Evolutionary conservation across 2,797 vertebrate genomes (phyloP), one percentile per base, ranked within the genome.

Genomic region (Pyrocephalus nanus): DNA sequence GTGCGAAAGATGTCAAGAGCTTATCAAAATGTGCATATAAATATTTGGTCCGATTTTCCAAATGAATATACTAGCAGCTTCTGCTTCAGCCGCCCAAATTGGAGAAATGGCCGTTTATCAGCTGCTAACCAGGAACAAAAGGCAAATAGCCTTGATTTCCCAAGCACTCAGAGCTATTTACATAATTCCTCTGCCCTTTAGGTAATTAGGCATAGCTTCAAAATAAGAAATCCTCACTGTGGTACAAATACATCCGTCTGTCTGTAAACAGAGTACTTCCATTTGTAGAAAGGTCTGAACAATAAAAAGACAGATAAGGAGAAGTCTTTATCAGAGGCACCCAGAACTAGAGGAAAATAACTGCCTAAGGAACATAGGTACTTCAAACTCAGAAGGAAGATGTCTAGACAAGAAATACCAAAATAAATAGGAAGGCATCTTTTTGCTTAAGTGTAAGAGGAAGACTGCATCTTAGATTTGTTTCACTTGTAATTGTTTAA

Each of bases 21-120:
- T 91, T 74, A 77, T 92, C 30, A 86, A 67, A 91, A 77, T 71
- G 60, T 67, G 65, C 72, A 67, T 77, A 70, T 71, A 89, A 93
- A 95, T 83, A 74, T 19, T 80, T 83, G n/a, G 58, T 83, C 66
- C n/a, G n/a, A 65, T 71, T 92, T 67, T 83, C 61, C 67, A 47
- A 51, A 54, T 13, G 57, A 88, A 34, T 54, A 40, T 13, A 65
- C n/a, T 16, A 86, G 29, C 38, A 83, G 50, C 8, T 26, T 71
- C 64, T 57, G 27, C 38, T 77, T 88, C 82, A 77, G 61, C 17
- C 74, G 61, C 18, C 61, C 32, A 77, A 53, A 57, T 38, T 61
- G 45, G 25, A 83, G 51, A 85, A 85, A 91, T 38, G 14, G 54
- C 32, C 1, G 0, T 92, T 93, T 80, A 86, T 92, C 72, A 93